A percentile compares a stretch with the other conserved stretches of the same genome.
These are phyloP conservation scores for Elephas maximus DNA, from an alignment of 2,113 vertebrate species.

Conservation along the genomic window DNA sequence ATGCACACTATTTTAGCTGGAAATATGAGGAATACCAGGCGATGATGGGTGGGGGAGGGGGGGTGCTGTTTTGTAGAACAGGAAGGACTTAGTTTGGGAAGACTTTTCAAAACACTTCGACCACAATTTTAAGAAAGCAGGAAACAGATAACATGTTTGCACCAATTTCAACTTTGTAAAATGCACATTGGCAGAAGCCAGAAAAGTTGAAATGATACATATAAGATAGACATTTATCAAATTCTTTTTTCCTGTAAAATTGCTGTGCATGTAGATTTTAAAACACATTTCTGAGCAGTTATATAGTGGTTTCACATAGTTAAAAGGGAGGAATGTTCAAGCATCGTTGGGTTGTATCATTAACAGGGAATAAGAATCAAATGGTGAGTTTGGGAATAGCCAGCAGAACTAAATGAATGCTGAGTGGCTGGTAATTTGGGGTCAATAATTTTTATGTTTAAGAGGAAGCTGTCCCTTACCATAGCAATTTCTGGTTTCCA, in stretches of 20 bases:
- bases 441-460: not conserved
- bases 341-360: not conserved
- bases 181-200: not conserved
- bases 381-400: not conserved
- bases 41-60: too few relatives aligned
- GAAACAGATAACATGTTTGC: not conserved
- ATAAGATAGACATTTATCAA: not conserved
- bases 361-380: not conserved
- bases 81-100: not conserved
- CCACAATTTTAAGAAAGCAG: not conserved
- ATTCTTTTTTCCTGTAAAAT: not conserved
- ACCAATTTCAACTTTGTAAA: not conserved
- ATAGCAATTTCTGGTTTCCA: not conserved
- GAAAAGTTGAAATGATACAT: not conserved
- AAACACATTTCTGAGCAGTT: not conserved
- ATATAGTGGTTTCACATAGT: not conserved
- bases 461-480: not conserved
- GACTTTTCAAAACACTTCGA: not conserved
- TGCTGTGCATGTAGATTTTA: not conserved
- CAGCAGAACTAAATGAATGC: not conserved
- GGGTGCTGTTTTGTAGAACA: too few relatives aligned
- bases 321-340: not conserved
- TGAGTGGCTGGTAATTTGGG: not conserved
- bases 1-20: too few relatives aligned
- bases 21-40: too few relatives aligned